Evolutionary conservation across 2,113 vertebrate species (phyloP), one percentile per base, ranked within the genome.

Genomic region (Paramisgurnus dabryanus): DNA sequence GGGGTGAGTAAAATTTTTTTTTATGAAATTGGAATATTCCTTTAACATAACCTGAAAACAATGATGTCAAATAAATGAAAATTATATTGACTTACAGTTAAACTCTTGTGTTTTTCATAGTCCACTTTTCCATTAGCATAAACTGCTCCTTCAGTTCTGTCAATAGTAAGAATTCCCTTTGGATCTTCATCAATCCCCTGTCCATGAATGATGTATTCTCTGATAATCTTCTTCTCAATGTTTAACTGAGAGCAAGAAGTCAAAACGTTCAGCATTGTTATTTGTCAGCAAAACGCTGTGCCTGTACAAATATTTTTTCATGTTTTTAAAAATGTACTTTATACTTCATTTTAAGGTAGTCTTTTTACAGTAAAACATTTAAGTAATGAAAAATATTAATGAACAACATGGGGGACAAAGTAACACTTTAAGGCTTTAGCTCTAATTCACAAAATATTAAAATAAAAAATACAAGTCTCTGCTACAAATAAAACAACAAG

Each of bases 131-230:
- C 17, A 41, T 27, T 50, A 8, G 43, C 80, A 27, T n/a, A 4
- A 8, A 82, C n/a, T 6, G 57, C n/a, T 5, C 60, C 68, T 0
- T 4, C 18, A 2, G 1, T 1, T 5, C 10, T 6, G n/a, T 63
- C 4, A 1, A 84, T 63, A 0, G 13, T 0, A 2, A 84, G 43
- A 55, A 82, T 8, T n/a, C 22, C 61, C 69, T 22, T 12, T 63
- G 83, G 83, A 0, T 82, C 49, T 61, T 79, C 0, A 17, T 81
- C 45, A 9, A 70, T 3, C 5, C 83, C 83, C 5, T 66, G 61
- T 49, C 83, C 83, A 15, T 7, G n/a, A 12, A 75, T 60, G 1
- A 41, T 0, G 45, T 53, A 82, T 5, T 58, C 0, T 5, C 15
- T 4, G 0, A 69, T 4, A 11, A 55, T 5, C 1, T 47, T 27